A percentile compares a stretch with the other conserved stretches of the same genome.
Conservation (phyloP, 37 sponge, comb jelly and placozoan species). For the Sycon ciliatum region DNA sequence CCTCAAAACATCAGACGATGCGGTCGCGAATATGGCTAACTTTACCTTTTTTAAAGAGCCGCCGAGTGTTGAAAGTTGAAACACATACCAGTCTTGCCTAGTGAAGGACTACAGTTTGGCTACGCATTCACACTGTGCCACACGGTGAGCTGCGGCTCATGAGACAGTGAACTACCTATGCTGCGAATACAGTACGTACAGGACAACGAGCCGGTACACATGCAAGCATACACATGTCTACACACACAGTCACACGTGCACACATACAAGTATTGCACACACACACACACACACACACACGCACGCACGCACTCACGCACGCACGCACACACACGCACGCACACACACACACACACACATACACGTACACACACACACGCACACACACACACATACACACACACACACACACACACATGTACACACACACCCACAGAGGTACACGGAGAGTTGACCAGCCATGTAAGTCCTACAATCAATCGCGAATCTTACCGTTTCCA, state of each 20-base stretch:
- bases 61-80: too few species aligned
- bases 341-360: constrained; percentile 40
- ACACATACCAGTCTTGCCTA: too few species aligned
- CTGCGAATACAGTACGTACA: too few species aligned
- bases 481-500: too few species aligned
- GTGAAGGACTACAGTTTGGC: too few species aligned
- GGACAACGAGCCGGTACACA: not conserved
- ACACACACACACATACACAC: constrained; percentile 46
- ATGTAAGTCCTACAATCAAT: not conserved
- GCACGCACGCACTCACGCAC: constrained; percentile 23
- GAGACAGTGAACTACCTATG: too few species aligned
- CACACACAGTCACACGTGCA: not conserved
- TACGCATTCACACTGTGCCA: too few species aligned
- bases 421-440: not conserved
- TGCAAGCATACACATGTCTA: not conserved
- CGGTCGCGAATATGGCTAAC: too few species aligned
- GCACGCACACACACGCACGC: constrained; percentile 35
- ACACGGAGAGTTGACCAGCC: not conserved
- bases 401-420: constrained; percentile 2
- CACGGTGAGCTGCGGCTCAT: too few species aligned
- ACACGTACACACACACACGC: constrained; percentile 45
- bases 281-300: constrained; percentile 21
- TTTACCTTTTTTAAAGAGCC: too few species aligned
- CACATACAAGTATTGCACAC: constrained; percentile 1
- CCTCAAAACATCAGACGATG: too few species aligned